Evolutionary conservation across 2,113 vertebrate genomes (phyloP), one percentile per base, ranked within the genome.

Genomic region (Promerops cafer): DNA sequence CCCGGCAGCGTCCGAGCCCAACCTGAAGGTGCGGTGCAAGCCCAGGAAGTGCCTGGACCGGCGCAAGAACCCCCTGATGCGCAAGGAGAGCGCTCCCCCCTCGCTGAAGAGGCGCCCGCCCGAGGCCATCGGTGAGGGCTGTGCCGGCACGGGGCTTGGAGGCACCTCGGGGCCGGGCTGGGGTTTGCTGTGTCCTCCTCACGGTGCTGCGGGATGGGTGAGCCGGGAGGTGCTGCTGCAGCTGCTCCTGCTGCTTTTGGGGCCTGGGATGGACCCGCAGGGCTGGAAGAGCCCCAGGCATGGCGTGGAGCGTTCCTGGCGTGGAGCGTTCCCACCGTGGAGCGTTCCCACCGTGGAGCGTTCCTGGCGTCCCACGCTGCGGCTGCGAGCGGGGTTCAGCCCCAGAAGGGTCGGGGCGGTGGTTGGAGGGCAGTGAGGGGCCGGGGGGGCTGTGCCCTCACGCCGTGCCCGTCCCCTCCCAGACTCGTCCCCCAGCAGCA

Each of bases 401-500:
- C 31, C 54, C 20, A 1, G 16, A 19, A 44, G 64, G 12, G 24
- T 0, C n/a, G n/a, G n/a, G n/a, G n/a, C n/a, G n/a, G n/a, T n/a
- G n/a, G n/a, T n/a, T n/a, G 1, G 20, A 16, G 60, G 45, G 19
- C 26, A 59, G n/a, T 4, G 37, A 31, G 12, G 35, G 52, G 45
- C 35, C 21, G 68, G 27, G 33, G 13, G 37, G 24, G 30, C 8
- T 6, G 24, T 84, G 47, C 52, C 69, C 15, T 21, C 35, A 37
- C 24, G 18, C 17, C 7, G 0, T 47, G 57, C 13, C 27, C 66
- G 9, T 69, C 12, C 47, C 30, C 27, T 9, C 17, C 10, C 97
- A 99, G 99, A 99, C 86, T 99, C 99, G 2, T 99, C 99, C 56
- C 98, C 99, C 16, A 99, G 99, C 93, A 99, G 99, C 80, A 98